Evolutionary conservation across 2,113 vertebrate species (phyloP), one percentile per base, ranked within the genome.

Genomic region (Periophthalmodon schlosseri): DNA sequence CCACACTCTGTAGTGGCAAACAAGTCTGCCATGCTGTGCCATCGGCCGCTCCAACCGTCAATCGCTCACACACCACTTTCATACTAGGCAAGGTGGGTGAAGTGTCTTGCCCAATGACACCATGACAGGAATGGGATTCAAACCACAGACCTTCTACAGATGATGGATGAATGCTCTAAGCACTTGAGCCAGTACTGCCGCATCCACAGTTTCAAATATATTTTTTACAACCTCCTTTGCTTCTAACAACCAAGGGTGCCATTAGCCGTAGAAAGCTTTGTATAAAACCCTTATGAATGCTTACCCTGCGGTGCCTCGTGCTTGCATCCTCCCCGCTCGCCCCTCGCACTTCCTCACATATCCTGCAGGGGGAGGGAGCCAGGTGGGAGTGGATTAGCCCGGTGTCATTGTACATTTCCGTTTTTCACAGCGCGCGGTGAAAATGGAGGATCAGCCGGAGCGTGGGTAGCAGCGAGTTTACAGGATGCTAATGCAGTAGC

Each of bases 341-440:
- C 76, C 80, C 84, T 23, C 52, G 10, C 52, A 21, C 20, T 71
- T 78, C 80, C 84, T 23, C 52, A 21, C 52, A 21, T 8, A 72
- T 75, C 76, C 82, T 85, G 0, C 66, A 77, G 83, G 74, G 77
- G 79, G 85, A 84, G 76, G 74, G 80, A 69, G 73, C 61, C 69
- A 74, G 84, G 87, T 86, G 88, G 87, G 89, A 70, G 88, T 83
- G 84, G 89, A 92, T 92, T 89, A 92, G 82, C 84, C 79, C 63
- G 73, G 76, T 82, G 77, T 84, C 84, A 84, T 81, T 84, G 84
- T 88, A 70, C 81, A 87, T 88, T 85, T 83, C 73, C 39, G 46
- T 78, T 60, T 23, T 84, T 89, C 74, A 76, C 82, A 79, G 79
- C 39, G 70, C 84, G 80, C 72, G 49, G 20, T 82, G 66, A 84